phyloP scores from a whole-genome alignment of 2,113 vertebrate species.

The Electrona antarctica region DNA sequence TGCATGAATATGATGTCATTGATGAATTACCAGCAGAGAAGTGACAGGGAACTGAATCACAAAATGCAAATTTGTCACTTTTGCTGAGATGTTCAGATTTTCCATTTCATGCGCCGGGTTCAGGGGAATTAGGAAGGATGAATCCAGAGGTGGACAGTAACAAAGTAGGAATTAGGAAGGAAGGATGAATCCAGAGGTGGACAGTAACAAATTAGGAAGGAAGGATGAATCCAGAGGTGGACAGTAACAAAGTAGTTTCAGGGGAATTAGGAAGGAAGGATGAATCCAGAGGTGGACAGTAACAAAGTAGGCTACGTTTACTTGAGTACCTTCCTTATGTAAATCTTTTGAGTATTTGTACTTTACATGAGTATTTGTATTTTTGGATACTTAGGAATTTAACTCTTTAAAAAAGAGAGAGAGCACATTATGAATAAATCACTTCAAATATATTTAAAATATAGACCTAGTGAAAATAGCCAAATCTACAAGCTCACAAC shows the following conservation, averaged over 20 bases:
- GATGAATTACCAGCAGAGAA: constrained; percentile 42
- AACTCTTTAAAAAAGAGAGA: too few relatives aligned
- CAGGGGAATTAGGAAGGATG: background rate
- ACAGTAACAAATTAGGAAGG: background rate
- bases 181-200: background rate
- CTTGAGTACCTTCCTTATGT: too few relatives aligned
- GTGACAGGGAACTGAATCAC: constrained; percentile 34
- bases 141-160: background rate
- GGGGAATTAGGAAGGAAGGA: background rate
- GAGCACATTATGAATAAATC: too few relatives aligned
- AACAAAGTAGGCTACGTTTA: too few relatives aligned
- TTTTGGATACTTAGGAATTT: too few relatives aligned
- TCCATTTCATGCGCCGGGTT: background rate
- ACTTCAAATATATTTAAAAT: too few relatives aligned
- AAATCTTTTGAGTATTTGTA: too few relatives aligned
- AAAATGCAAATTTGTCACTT: constrained; percentile 12
- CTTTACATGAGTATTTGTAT: too few relatives aligned
- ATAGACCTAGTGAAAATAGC: too few relatives aligned
- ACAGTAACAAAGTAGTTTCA: background rate
- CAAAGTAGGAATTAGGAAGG: background rate
- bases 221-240: background rate
- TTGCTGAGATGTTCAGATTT: constrained; percentile 27
- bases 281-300: too few relatives aligned
- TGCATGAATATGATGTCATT: constrained; percentile 47
- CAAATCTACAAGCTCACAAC: too few relatives aligned